These are phyloP conservation scores for Heliothis subflexa DNA, from an alignment of 1,140 invertebrate genomes.

Conservation along the genomic window DNA sequence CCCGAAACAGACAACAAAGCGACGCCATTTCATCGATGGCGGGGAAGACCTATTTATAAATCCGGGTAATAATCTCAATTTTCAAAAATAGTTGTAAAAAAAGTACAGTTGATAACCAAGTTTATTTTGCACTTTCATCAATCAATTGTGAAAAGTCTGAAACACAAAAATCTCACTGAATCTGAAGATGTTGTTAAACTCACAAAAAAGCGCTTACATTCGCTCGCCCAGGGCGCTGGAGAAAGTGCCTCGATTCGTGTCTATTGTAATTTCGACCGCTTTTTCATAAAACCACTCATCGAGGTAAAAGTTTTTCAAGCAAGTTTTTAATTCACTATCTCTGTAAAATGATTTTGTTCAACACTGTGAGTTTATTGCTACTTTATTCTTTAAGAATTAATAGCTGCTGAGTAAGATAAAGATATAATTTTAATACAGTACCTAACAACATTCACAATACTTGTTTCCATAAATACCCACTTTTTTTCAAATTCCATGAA, in stretches of 20 bases:
- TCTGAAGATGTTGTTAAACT: background rate
- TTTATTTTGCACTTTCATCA: background rate
- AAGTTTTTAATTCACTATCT: constrained; percentile 38
- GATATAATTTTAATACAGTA: background rate
- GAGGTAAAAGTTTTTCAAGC: constrained; percentile 43
- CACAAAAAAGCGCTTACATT: constrained; percentile 18
- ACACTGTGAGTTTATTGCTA: background rate
- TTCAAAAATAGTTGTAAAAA: background rate
- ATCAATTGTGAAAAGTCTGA: constrained; percentile 14
- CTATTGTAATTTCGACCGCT: constrained; percentile 38
- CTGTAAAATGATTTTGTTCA: constrained; percentile 1
- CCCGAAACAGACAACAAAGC: background rate
- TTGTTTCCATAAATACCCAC: background rate
- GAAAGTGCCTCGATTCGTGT: constrained; percentile 33
- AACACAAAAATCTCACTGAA: background rate
- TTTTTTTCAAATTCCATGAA: constrained; percentile 20
- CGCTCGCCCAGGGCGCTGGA: constrained; percentile 4
- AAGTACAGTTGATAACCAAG: background rate
- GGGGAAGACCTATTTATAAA: constrained; percentile 3
- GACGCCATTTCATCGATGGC: background rate
- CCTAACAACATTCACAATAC: background rate
- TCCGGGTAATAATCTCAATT: background rate
- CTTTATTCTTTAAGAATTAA: background rate
- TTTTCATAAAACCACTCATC: constrained; percentile 43
- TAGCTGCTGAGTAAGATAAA: too few species aligned